These are phyloP conservation scores for Zeuzera pyrina DNA, from an alignment of 2,888 invertebrate genomes.

Conservation along the genomic window DNA sequence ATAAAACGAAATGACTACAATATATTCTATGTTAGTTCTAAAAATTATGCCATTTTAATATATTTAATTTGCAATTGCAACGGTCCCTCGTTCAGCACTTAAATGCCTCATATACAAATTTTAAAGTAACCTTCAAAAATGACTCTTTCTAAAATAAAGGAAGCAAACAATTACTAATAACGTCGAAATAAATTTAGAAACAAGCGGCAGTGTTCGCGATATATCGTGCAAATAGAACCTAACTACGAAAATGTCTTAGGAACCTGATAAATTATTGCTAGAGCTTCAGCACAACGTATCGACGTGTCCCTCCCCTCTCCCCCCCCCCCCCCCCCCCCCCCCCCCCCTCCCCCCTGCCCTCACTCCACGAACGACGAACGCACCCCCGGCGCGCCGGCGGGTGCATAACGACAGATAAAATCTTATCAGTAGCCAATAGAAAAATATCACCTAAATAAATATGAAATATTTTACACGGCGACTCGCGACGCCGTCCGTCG, in stretches of 20 bases:
- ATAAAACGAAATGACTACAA: conserved; percentile 71
- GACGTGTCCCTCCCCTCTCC: conserved; percentile 35
- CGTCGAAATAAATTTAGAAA: conserved; percentile 51
- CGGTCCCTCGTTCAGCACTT: conserved; percentile 71
- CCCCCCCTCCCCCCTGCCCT: conserved; percentile 37
- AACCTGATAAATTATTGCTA: conserved; percentile 73
- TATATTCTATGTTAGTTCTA: conserved; percentile 69
- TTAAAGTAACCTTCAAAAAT: conserved; percentile 61
- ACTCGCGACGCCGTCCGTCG: conserved; percentile 27
- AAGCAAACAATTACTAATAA: conserved; percentile 55
- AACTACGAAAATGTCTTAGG: conserved; percentile 72
- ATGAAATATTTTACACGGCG: conserved; percentile 55
- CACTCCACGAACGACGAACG: too few species aligned
- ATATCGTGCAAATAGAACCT: conserved; percentile 70
- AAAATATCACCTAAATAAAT: conserved; percentile 74
- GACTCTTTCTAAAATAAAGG: conserved; percentile 49
- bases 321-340: conserved; percentile 44
- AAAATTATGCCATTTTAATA: conserved; percentile 72
- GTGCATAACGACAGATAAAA: conserved; percentile 59
- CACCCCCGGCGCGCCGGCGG: conserved; percentile 45
- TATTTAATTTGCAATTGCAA: conserved; percentile 72
- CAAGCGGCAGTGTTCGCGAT: conserved; percentile 69
- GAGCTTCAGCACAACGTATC: conserved; percentile 51
- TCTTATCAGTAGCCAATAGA: conserved; percentile 72
- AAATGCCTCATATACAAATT: conserved; percentile 67